Evolutionary conservation across 2,888 invertebrate species (phyloP), one percentile per base, ranked within the genome.

Genomic region (Sicus ferrugineus): DNA sequence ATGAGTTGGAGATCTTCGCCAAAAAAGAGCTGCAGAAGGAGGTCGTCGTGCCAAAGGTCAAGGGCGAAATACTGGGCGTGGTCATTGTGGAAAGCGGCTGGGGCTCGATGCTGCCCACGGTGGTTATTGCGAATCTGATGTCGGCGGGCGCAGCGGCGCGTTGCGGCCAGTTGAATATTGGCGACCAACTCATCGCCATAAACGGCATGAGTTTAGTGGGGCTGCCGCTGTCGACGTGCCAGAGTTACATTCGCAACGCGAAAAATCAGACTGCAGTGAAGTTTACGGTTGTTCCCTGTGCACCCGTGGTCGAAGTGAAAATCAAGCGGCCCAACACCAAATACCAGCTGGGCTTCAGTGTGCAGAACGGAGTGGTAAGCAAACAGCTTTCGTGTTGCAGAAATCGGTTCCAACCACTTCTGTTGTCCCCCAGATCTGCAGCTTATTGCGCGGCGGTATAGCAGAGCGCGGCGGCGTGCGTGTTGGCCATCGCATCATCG

Each of bases 91-190:
- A 99, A 87, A 98, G 98, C 0, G 99, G 99, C 46, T 99, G 99
- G 99, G 99, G 99, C 30, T 98, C 97, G 28, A 98, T 99, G 98
- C 88, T 99, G 77, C 99, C 99, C n/a, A 99, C 99, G 0, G 98
- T 99, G 62, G 99, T 99, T 62, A 96, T 99, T 79, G 99, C 99
- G 65, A 99, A 99, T 87, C 89, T 99, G 77, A 95, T 96, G 76
- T 97, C 98, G 11, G 91, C 93, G 3, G 98, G 98, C 1, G 98
- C 99, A 1, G 98, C 99, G 7, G 98, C 99, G 0, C 89, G 98
- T 28, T 98, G 98, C 83, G 98, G 98, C 26, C 97, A 97, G 82
- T 90, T 99, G 54, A 99, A 99, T 86, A 98, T 99, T 82, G 99
- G 99, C 69, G 98, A 98, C 88, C 98, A 98, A 88, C 96, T 99